These are phyloP conservation scores for Meliscaeva auricollis DNA, from an alignment of 2,888 invertebrate species.

Conservation along the genomic window DNA sequence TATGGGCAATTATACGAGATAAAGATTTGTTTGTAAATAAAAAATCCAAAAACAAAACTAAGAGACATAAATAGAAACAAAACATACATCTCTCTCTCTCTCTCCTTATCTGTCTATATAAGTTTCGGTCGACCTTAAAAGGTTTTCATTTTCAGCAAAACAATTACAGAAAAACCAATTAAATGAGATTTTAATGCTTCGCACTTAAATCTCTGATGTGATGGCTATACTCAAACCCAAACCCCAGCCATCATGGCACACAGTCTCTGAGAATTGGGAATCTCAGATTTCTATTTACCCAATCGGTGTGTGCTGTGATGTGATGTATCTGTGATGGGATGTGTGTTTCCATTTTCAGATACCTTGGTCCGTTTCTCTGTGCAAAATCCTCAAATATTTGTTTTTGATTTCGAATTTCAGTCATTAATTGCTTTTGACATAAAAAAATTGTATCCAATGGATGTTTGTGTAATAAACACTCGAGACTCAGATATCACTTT, in stretches of 20 bases:
- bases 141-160: conserved; percentile 60
- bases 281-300: conserved; percentile 49
- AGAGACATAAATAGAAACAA: neutral
- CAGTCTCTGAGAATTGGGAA: conserved; percentile 14
- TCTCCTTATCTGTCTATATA: too few species aligned
- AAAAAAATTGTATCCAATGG: conserved; percentile 33
- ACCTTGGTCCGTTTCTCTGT: neutral
- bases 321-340: conserved; percentile 5
- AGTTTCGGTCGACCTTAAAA: conserved; percentile 41
- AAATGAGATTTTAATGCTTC: conserved; percentile 50
- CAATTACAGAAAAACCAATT: conserved; percentile 70
- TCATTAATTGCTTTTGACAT: conserved; percentile 71
- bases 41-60: conserved; percentile 13
- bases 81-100: neutral
- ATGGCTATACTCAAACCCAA: neutral
- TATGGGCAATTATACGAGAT: neutral
- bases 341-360: conserved; percentile 31
- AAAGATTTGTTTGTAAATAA: conserved; percentile 15
- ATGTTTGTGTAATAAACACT: conserved; percentile 14
- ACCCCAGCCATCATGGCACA: too few species aligned
- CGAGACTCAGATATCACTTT: neutral
- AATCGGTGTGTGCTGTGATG: conserved; percentile 1
- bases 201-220: conserved; percentile 16
- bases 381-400: conserved; percentile 66
- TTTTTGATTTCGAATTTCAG: conserved; percentile 69